Percentiles rank a stretch among this genome's conserved stretches.
These are phyloP conservation scores for Acanthisitta chloris DNA, from an alignment of 2,113 vertebrate species.

Conservation along the genomic window DNA sequence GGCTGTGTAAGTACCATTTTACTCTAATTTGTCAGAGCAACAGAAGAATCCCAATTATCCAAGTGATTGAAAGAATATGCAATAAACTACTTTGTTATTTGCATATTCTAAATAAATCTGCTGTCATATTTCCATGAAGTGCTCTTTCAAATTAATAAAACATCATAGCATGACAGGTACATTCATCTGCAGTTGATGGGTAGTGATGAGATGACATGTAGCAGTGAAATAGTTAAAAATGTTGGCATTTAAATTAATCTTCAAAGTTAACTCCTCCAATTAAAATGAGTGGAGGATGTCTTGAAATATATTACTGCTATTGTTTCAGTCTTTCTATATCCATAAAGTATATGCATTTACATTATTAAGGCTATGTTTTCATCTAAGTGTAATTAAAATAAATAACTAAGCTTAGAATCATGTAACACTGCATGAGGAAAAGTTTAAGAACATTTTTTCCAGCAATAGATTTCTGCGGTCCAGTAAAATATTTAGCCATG, in stretches of 20 bases:
- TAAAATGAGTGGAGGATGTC: not conserved
- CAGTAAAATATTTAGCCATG: not conserved
- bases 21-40: constrained; percentile 11
- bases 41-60: constrained; percentile 18
- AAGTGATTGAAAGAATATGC: constrained; percentile 23
- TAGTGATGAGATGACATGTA: not conserved
- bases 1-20: not conserved
- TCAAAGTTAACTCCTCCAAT: constrained; percentile 13
- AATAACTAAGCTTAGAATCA: not conserved
- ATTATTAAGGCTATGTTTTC: not conserved
- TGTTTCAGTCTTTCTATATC: not conserved
- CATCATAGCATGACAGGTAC: not conserved
- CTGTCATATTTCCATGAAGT: not conserved
- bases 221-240: constrained; percentile 50
- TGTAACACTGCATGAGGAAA: not conserved
- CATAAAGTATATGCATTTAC: not conserved
- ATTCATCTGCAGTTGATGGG: not conserved
- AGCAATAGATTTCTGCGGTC: not conserved
- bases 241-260: constrained; percentile 21
- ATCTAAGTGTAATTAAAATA: not conserved
- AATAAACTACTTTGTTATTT: not conserved
- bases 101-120: constrained; percentile 30
- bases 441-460: not conserved
- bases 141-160: constrained; percentile 40
- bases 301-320: not conserved